These are phyloP conservation scores for Tethea ocularis DNA, from an alignment of 2,888 invertebrate genomes.

Conservation along the genomic window DNA sequence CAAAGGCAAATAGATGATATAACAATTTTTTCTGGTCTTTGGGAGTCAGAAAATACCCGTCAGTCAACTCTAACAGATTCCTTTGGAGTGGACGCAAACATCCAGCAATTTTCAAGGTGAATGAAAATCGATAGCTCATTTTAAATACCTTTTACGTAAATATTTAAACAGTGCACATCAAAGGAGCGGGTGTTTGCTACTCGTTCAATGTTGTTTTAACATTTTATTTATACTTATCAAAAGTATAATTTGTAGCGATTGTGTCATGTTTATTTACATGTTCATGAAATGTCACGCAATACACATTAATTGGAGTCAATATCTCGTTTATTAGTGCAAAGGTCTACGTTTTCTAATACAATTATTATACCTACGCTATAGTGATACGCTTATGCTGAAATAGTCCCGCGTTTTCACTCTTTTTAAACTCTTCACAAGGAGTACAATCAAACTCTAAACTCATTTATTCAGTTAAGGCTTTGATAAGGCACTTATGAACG, in stretches of 20 bases:
- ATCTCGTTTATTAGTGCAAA: neutral
- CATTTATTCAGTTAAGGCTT: no score
- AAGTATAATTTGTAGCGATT: neutral
- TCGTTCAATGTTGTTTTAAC: neutral
- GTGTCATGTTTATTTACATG: neutral
- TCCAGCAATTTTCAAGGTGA: neutral
- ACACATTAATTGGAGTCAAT: neutral
- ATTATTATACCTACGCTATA: no score
- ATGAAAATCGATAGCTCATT: neutral
- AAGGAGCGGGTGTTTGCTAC: neutral
- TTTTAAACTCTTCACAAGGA: no score
- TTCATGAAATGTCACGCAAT: neutral
- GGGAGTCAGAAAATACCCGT: no score
- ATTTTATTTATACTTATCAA: neutral
- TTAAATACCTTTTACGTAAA: neutral
- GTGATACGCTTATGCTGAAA: no score
- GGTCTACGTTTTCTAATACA: neutral
- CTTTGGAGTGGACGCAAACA: neutral
- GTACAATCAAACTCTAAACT: no score
- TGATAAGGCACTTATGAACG: no score
- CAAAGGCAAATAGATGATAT: no score
- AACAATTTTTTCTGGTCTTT: no score
- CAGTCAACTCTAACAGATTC: neutral
- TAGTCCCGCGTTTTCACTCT: no score
- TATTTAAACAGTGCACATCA: neutral